Base-by-base conservation (phyloP, 2,797 vertebrate genomes). In the Fratercula arctica region DNA sequence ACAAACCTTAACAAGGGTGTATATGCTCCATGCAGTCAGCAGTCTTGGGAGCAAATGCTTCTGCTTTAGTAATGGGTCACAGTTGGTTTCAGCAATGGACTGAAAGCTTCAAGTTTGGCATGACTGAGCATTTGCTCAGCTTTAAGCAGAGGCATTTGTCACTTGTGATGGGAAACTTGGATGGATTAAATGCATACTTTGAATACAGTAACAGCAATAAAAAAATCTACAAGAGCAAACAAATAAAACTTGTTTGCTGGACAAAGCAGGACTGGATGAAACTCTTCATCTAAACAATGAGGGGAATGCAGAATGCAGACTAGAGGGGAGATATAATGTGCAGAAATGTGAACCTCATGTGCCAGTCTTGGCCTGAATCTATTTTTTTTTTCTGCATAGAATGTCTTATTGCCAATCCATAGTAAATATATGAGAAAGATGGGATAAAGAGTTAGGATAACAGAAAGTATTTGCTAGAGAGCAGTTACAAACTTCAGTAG, bases 101-200 rank as follows among this genome's bases (percentile, higher is more conserved):
- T 95, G 96, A 96, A 95, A 95, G 83, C 90, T 95, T 97, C 91
- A 86, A 73, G 91, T 96, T 94, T 97, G 95, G 78, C 95, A 96
- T 68, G 35, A 90, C 45, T 0, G 10, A 95, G 92, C 91, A 95
- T 92, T 97, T 96, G 77, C 25, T 53, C 72, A 84, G 89, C 80
- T 96, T 96, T 92, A 95, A 94, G 72, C 67, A 92, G 89, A 93
- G 57, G 57, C 6, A 3, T 94, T 96, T 94, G 90, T 96, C 69
- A 57, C 61, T 31, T 54, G 53, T 81, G 78, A 84, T 51, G 79
- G 53, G 59, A 91, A 86, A 93, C 43, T 43, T 94, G 59, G 64
- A 86, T 83, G 45, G 61, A 96, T 95, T 97, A 96, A 96, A 97
- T 28, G n/a, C 31, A 87, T 68, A 33, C 63, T 96, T 94, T 87